Evolutionary conservation across 1,140 invertebrate species (phyloP).

Genomic region (Bombus balteatus): DNA sequence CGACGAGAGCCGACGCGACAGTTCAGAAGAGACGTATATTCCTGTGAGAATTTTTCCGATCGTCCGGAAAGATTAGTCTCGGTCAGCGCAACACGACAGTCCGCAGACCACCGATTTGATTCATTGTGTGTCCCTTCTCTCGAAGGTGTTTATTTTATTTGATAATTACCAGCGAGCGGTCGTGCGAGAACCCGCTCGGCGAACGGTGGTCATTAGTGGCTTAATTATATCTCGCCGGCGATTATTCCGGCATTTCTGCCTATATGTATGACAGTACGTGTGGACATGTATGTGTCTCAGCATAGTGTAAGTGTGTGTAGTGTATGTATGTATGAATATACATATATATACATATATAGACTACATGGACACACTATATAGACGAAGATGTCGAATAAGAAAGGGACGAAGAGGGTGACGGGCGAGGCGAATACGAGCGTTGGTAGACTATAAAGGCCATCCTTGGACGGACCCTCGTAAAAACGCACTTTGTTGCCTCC

Average conservation of each 20-base stretch:
- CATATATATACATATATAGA: neutral
- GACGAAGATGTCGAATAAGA: neutral
- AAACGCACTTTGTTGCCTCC: constrained; percentile 73
- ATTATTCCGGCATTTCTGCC: constrained; percentile 72
- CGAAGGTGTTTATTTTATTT: constrained; percentile 76
- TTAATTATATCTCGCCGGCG: constrained; percentile 76
- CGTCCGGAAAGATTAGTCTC: constrained; percentile 33
- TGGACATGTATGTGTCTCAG: neutral
- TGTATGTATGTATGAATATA: neutral
- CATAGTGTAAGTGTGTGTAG: neutral
- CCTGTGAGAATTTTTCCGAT: constrained; percentile 36
- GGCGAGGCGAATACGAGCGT: constrained; percentile 59
- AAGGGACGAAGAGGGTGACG: neutral
- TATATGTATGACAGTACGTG: neutral
- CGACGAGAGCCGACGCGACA: neutral
- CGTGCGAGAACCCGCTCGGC: constrained; percentile 33
- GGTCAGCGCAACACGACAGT: neutral
- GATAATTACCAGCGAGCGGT: constrained; percentile 68
- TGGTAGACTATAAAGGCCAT: constrained; percentile 69
- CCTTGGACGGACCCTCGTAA: constrained; percentile 71
- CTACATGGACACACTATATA: neutral
- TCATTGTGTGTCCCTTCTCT: constrained; percentile 59
- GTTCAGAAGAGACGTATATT: constrained; percentile 9
- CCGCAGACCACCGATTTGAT: constrained; percentile 46
- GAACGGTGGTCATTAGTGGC: constrained; percentile 75